These are phyloP conservation scores for Eufriesea mexicana DNA, from an alignment of 1,140 invertebrate species.

Conservation along the genomic window DNA sequence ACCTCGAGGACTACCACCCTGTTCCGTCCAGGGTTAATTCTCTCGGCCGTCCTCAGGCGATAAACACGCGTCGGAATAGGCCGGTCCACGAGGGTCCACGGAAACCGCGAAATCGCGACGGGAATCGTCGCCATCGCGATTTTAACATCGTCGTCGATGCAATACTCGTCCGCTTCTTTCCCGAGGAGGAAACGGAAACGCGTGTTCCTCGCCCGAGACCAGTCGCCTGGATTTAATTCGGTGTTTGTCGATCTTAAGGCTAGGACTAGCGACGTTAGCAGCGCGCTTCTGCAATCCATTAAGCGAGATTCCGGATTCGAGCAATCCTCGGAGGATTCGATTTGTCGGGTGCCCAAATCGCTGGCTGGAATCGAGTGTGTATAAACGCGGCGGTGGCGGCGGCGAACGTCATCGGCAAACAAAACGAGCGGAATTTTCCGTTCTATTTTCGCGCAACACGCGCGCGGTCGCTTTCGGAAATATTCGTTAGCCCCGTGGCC, in stretches of 20 bases:
- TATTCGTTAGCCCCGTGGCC: constrained; percentile 23
- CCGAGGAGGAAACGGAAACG: no score
- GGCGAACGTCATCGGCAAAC: no score
- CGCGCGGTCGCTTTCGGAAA: not conserved
- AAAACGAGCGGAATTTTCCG: not conserved
- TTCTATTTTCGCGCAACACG: constrained; percentile 8
- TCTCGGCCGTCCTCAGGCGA: constrained; percentile 40
- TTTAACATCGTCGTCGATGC: no score
- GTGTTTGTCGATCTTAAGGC: no score
- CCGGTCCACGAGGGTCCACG: constrained; percentile 25
- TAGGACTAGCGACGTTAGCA: no score
- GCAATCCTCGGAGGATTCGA: not conserved
- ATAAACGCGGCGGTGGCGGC: not conserved
- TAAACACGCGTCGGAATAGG: constrained; percentile 54
- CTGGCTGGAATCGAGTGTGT: not conserved
- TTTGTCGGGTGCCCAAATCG: not conserved
- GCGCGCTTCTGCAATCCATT: not conserved
- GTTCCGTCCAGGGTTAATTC: constrained; percentile 52
- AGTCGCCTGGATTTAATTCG: no score
- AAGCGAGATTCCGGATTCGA: not conserved
- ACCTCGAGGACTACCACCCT: constrained; percentile 39
- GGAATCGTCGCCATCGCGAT: constrained; percentile 5
- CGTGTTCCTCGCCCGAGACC: no score
- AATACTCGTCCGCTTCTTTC: no score
- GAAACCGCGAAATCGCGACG: constrained; percentile 25